Evolutionary conservation across 1,140 invertebrate species (phyloP).

Genomic region (Panagrolaimus sp.): DNA sequence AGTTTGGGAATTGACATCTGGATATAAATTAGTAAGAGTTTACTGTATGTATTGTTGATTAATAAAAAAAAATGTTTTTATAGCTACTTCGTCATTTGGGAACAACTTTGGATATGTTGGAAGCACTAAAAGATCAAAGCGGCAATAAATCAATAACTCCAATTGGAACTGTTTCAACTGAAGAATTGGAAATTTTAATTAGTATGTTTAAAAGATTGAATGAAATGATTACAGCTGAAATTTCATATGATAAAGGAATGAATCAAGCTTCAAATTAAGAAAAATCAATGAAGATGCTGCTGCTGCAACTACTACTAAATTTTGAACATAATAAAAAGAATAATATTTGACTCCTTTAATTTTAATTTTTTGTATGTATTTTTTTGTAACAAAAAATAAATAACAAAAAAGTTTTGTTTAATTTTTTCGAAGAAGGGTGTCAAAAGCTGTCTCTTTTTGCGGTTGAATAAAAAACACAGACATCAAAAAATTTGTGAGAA

Average conservation of each 20-base stretch:
- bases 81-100: slow-evolving; percentile 7
- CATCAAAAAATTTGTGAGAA: neutral
- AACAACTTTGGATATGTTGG: neutral
- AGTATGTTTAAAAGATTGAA: neutral
- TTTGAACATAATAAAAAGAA: no score
- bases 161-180: neutral
- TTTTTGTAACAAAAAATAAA: slow-evolving; percentile 3
- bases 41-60: neutral
- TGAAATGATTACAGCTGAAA: neutral
- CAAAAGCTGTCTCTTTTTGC: neutral
- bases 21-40: neutral
- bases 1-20: neutral
- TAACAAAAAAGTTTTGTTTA: neutral
- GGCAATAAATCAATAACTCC: neutral
- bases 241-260: neutral
- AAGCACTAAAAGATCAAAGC: neutral
- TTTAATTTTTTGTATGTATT: neutral
- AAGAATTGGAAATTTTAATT: neutral
- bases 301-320: no score
- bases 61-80: neutral
- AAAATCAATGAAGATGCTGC: no score
- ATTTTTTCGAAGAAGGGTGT: neutral
- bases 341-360: no score
- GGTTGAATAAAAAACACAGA: no score
- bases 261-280: no score